Conservation (phyloP, 2,888 invertebrate genomes). For the Ichneumon xanthorius region DNA sequence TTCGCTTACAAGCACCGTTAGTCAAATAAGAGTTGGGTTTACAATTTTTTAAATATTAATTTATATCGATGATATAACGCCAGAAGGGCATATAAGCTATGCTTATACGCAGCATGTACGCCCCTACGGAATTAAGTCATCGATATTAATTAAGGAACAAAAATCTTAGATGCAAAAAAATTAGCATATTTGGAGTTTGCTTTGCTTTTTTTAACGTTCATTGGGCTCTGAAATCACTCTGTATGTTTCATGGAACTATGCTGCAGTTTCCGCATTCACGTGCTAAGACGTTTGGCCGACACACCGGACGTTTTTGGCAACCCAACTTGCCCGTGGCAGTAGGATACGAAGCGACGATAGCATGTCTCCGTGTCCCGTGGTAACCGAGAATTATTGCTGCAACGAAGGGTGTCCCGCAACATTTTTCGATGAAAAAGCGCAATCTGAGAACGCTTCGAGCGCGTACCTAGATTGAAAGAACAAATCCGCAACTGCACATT, state of each 20-base stretch:
- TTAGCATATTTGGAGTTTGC: constrained; percentile 6
- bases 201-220: not conserved
- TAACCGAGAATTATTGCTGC: constrained; percentile 40
- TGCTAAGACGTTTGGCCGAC: constrained; percentile 72
- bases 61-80: too few species aligned
- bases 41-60: too few species aligned
- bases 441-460: not conserved
- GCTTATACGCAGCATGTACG: too few species aligned
- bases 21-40: too few species aligned
- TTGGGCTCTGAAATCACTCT: constrained; percentile 5
- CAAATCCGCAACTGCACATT: not conserved
- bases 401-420: constrained; percentile 14
- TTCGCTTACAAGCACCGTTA: too few species aligned
- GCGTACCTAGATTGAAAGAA: not conserved
- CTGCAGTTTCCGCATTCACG: constrained; percentile 71
- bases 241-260: constrained; percentile 23
- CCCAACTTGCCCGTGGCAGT: constrained; percentile 57
- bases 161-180: not conserved
- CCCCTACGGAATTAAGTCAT: too few species aligned
- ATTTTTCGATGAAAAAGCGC: constrained; percentile 24
- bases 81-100: too few species aligned
- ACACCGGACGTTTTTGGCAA: constrained; percentile 68
- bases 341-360: constrained; percentile 22
- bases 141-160: not conserved
- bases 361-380: constrained; percentile 21